These are phyloP conservation scores for Tonatia bakeri DNA, from an alignment of 2,113 vertebrate species.

Conservation along the genomic window DNA sequence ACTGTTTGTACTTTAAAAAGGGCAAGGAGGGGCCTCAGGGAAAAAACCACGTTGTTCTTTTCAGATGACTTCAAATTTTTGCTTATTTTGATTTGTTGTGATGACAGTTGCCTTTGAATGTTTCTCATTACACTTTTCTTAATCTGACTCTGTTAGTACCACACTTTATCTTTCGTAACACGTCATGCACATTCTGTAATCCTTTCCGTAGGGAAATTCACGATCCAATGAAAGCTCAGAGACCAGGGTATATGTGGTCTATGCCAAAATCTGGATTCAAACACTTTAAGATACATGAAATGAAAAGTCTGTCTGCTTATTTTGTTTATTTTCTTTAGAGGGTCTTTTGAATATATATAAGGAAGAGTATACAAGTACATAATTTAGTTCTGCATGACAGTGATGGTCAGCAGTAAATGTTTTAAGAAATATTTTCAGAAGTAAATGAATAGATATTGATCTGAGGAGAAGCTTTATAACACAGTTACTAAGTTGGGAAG, in stretches of 20 bases:
- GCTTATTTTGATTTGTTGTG: conserved; percentile 21
- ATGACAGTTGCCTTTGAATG: conserved; percentile 33
- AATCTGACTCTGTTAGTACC: background rate
- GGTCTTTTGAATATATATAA: conserved; percentile 13
- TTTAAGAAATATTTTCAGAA: conserved; percentile 40
- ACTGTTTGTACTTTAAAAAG: background rate
- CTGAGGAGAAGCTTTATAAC: background rate
- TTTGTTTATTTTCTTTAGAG: conserved; percentile 39
- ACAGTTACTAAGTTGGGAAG: conserved; percentile 35
- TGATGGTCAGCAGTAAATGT: background rate
- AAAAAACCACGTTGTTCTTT: conserved; percentile 14
- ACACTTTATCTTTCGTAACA: background rate
- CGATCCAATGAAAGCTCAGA: background rate
- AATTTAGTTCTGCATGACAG: conserved; percentile 30
- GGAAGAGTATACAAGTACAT: background rate
- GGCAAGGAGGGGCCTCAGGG: background rate
- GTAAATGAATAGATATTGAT: conserved; percentile 35
- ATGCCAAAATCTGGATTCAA: conserved; percentile 13
- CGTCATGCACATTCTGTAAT: background rate
- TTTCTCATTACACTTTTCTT: conserved; percentile 1
- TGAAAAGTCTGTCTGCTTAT: background rate
- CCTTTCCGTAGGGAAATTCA: background rate
- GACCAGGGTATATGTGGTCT: background rate
- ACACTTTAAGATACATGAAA: background rate
- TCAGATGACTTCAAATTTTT: background rate